Conservation (phyloP, 2,113 vertebrate genomes). For the Pluvialis apricaria region DNA sequence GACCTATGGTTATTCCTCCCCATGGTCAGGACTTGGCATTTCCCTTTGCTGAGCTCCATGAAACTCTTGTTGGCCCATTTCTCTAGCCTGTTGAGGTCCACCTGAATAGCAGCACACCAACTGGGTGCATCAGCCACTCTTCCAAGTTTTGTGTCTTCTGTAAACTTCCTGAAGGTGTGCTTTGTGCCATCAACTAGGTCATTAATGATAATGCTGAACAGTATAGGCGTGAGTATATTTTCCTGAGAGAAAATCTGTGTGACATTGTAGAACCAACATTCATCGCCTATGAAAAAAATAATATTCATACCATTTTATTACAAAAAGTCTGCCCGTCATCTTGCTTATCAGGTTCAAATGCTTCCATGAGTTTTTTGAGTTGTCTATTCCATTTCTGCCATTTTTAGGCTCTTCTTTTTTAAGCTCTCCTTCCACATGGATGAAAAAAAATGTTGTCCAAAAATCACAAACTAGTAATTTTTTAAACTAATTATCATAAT, state of each 20-base stretch:
- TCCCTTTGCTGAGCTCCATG: not conserved
- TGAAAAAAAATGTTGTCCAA: not conserved
- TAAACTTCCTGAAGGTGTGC: not conserved
- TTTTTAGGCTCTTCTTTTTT: not conserved
- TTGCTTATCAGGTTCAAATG: not conserved
- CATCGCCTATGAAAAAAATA: not conserved
- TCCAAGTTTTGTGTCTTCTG: not conserved
- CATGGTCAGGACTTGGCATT: not conserved
- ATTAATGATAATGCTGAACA: not conserved
- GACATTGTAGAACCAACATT: not conserved
- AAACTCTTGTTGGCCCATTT: not conserved
- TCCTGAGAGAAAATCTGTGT: not conserved
- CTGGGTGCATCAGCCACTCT: not conserved
- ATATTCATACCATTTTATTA: not conserved
- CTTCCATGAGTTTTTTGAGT: not conserved
- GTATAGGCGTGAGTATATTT: not conserved
- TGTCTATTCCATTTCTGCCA: not conserved
- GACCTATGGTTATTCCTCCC: not conserved
- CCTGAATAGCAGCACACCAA: not conserved
- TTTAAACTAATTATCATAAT: not conserved
- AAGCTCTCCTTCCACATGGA: not conserved
- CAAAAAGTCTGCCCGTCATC: not conserved
- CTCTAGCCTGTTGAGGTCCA: not conserved
- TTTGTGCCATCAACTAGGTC: not conserved
- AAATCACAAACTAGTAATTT: not conserved